phyloP scores from a whole-genome alignment of 2,113 vertebrate genomes.

The Anguilla japonica region DNA sequence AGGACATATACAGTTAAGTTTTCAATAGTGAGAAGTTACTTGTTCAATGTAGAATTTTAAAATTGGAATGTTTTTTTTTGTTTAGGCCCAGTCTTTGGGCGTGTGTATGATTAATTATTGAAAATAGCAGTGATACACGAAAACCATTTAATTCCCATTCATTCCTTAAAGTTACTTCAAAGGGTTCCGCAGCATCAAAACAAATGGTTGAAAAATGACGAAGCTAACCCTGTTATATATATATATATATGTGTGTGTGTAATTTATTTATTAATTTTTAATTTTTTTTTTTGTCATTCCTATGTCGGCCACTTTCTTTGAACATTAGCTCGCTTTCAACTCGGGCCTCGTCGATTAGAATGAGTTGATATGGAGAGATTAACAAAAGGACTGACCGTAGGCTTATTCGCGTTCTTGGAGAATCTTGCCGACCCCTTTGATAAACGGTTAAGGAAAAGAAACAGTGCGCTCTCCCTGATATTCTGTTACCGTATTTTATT shows the following conservation, averaged over 20 bases:
- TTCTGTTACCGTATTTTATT: constrained; percentile 73
- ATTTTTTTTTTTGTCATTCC: too few species aligned
- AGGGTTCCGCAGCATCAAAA: background rate
- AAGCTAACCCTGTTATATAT: too few species aligned
- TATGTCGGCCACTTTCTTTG: constrained; percentile 76
- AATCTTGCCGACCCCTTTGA: constrained; percentile 69
- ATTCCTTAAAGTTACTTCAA: too few species aligned
- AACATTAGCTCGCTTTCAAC: constrained; percentile 89
- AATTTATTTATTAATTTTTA: too few species aligned
- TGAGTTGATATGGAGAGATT: constrained; percentile 77
- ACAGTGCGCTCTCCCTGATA: constrained; percentile 69
- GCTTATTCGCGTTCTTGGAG: constrained; percentile 69
- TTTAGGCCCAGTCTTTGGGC: background rate
- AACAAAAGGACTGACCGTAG: constrained; percentile 75
- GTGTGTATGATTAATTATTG: too few species aligned
- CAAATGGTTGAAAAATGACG: background rate
- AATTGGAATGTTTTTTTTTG: background rate
- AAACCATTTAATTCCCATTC: constrained; percentile 16
- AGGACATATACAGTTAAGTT: background rate
- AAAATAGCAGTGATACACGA: constrained; percentile 43
- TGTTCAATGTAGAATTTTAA: background rate
- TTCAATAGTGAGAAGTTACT: background rate
- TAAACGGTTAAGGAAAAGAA: constrained; percentile 73
- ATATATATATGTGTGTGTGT: too few species aligned
- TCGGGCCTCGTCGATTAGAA: constrained; percentile 79